Conservation (phyloP, 2,888 invertebrate genomes). For the Spicauda simplicius region DNA sequence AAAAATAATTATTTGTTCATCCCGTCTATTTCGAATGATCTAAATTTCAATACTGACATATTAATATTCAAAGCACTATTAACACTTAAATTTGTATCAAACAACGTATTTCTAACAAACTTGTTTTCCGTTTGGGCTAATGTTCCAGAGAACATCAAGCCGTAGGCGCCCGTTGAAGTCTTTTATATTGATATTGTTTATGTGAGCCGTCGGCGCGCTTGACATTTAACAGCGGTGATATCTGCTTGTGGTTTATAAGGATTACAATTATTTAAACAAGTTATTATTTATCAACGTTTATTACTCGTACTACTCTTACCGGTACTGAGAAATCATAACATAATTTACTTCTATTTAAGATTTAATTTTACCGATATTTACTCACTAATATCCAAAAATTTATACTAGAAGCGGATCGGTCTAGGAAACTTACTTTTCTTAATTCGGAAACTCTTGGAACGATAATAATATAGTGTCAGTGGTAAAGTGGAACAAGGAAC, state of each 20-base stretch:
- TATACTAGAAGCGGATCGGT: neutral
- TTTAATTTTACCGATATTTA: too few species aligned
- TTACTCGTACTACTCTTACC: neutral
- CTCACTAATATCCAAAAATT: neutral
- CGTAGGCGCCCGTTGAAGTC: conserved; percentile 51
- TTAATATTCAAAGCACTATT: too few species aligned
- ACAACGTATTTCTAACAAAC: too few species aligned
- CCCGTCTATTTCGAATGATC: too few species aligned
- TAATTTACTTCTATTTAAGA: too few species aligned
- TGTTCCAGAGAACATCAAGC: neutral
- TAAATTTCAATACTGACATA: too few species aligned
- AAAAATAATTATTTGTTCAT: too few species aligned
- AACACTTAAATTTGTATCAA: too few species aligned
- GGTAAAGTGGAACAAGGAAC: conserved; percentile 84
- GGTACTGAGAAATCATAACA: neutral
- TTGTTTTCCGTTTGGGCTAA: neutral
- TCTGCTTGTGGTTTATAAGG: neutral
- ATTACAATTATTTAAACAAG: neutral
- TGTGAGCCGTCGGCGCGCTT: conserved; percentile 4
- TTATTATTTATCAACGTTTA: neutral
- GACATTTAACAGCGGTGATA: neutral
- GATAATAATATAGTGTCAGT: conserved; percentile 82
- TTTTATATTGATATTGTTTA: conserved; percentile 46
- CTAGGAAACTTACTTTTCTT: conserved; percentile 33
- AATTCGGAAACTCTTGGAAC: conserved; percentile 75